Evolutionary conservation across 1,140 invertebrate genomes (phyloP).

Genomic region (Drosophila chauvacae): DNA sequence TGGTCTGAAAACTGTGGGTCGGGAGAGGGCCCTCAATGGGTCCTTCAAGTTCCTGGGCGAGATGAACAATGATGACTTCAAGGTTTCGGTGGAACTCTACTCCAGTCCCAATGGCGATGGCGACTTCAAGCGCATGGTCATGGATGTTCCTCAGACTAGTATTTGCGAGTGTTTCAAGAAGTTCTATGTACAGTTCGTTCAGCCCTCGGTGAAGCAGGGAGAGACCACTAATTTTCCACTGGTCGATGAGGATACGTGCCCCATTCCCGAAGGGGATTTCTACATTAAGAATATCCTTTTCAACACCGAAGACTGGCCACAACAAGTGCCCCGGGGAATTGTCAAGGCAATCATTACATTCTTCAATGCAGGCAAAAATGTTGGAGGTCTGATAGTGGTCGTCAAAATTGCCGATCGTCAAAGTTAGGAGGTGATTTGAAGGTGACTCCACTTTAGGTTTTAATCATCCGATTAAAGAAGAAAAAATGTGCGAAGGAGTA

Average conservation of each 20-base stretch:
- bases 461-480: not conserved
- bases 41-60: constrained; percentile 63
- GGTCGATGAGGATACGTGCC: constrained; percentile 69
- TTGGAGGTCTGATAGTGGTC: constrained; percentile 64
- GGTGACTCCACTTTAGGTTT: not conserved
- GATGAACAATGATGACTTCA: constrained; percentile 73
- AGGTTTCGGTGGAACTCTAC: constrained; percentile 74
- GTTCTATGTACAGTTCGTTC: constrained; percentile 76
- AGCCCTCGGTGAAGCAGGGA: constrained; percentile 63
- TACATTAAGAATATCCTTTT: constrained; percentile 67
- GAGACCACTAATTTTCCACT: constrained; percentile 72
- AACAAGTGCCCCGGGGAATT: constrained; percentile 74
- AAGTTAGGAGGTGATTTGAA: constrained; percentile 22
- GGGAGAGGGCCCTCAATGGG: constrained; percentile 68
- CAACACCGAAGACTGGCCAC: constrained; percentile 73
- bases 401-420: constrained; percentile 67
- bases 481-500: too few species aligned
- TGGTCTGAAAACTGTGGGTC: constrained; percentile 56
- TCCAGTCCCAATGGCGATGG: constrained; percentile 74
- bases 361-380: constrained; percentile 59
- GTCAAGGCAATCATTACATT: constrained; percentile 75
- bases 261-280: constrained; percentile 68
- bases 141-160: constrained; percentile 73
- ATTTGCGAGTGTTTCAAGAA: constrained; percentile 81
- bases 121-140: constrained; percentile 71